phyloP scores from a whole-genome alignment of 1,140 invertebrate species.

The Plutomurus gul region DNA sequence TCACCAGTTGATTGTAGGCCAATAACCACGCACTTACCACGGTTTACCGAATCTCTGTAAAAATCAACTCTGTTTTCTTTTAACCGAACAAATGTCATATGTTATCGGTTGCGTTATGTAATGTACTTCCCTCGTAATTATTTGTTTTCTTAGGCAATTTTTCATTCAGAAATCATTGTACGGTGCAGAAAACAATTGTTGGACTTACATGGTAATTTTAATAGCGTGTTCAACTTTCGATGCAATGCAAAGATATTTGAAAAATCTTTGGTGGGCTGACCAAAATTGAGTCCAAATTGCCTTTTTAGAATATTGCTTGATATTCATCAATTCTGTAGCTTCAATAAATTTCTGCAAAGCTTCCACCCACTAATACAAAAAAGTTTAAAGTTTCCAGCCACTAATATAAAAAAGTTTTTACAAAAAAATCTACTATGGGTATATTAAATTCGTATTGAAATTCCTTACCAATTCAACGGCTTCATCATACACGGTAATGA shows the following conservation, averaged over 20 bases:
- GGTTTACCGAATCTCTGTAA: slow-evolving; percentile 85
- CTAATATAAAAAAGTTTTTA: too few species aligned
- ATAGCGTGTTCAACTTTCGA: slow-evolving; percentile 92
- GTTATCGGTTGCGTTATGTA: too few species aligned
- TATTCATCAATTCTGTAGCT: slow-evolving; percentile 90
- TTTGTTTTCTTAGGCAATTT: too few species aligned
- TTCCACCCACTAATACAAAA: slow-evolving; percentile 79
- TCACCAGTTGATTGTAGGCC: slow-evolving; percentile 98
- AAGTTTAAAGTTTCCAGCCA: background rate
- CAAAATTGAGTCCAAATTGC: slow-evolving; percentile 99
- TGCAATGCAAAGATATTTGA: slow-evolving; percentile 99
- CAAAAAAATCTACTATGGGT: too few species aligned
- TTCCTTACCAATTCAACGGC: slow-evolving; percentile 85
- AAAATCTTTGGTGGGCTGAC: slow-evolving; percentile 99
- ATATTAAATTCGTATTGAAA: too few species aligned
- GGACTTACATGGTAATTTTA: slow-evolving; percentile 65
- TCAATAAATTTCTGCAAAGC: slow-evolving; percentile 93
- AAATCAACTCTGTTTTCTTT: too few species aligned
- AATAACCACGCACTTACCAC: slow-evolving; percentile 98
- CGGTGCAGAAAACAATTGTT: background rate
- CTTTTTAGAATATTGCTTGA: slow-evolving; percentile 86
- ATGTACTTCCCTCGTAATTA: too few species aligned
- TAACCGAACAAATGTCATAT: too few species aligned
- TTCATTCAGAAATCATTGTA: background rate
- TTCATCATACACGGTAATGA: slow-evolving; percentile 89